Evolutionary conservation across 2,888 invertebrate genomes (phyloP), one percentile per base, ranked within the genome.

Genomic region (Falcaria lacertinaria): DNA sequence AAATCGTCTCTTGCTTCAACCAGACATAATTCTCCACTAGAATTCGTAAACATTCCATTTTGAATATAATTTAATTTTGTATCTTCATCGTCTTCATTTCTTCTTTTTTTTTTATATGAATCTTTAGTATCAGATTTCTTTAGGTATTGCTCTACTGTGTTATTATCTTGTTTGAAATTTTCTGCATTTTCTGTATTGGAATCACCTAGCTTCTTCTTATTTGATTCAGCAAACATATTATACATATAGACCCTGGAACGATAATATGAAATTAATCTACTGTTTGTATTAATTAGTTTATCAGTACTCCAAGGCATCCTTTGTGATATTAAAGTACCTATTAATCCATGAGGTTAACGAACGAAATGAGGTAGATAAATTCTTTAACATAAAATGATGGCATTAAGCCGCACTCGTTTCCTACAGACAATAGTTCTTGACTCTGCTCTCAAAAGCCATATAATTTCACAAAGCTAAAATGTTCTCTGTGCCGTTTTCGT

Each of bases 1-100:
- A 50, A 43, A 17, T 69, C 13, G 4, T 37, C 53, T 39, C 71
- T 67, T 16, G 69, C 65, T 35, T 60, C 64, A 0, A 45, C 42
- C 7, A 78, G 34, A n/a, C 57, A 67, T 1, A 81, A 48, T 1
- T 71, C 75, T 13, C 66, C 49, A 17, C 57, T 73, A 0, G 83
- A 80, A 44, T 64, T 74, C 0, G 77, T 77, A 33, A 71, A 68
- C 45, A 65, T 76, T 25, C 86, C 69, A 50, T 83, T 87, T 25
- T 80, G 72, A 19, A 78, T 54, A 41, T 85, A 85, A 39, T 79
- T 74, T 1, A 78, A 76, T 37, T 52, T 50, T 34, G 45, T 34
- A 33, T 25, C 17, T 32, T 28, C 34, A 13, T 32, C 39, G 2
- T 19, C 34, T 4, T 19, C n/a, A 8, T 8, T 22, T 34, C 33